Evolutionary conservation across 1,140 invertebrate species (phyloP).

Genomic region (Centruroides sculpturatus): DNA sequence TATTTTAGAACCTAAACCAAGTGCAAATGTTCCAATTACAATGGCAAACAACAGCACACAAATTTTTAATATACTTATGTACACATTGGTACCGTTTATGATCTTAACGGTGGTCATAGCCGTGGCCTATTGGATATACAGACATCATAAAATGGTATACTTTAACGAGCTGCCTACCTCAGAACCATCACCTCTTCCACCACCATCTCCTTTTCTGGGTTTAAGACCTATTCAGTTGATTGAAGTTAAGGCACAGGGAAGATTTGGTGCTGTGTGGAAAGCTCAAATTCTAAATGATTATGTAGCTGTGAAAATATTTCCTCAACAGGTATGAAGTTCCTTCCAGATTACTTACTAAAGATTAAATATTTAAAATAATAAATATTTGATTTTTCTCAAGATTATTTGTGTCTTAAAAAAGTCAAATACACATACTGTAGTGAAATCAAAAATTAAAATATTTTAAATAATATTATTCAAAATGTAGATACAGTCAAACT

Average conservation of each 20-base stretch:
- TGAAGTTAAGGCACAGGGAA: constrained; percentile 68
- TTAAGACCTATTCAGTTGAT: constrained; percentile 41
- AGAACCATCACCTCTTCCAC: constrained; percentile 26
- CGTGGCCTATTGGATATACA: constrained; percentile 40
- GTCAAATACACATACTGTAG: too few species aligned
- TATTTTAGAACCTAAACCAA: constrained; percentile 26
- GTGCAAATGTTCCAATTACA: constrained; percentile 6
- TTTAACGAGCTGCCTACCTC: constrained; percentile 39
- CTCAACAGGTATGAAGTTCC: constrained; percentile 36
- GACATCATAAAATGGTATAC: constrained; percentile 37
- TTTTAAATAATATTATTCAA: too few species aligned
- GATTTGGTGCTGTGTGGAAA: constrained; percentile 92
- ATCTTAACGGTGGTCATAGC: constrained; percentile 32
- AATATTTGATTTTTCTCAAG: too few species aligned
- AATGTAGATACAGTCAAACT: too few species aligned
- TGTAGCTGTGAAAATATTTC: constrained; percentile 63
- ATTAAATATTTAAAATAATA: too few species aligned
- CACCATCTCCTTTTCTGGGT: constrained; percentile 26
- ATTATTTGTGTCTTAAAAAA: too few species aligned
- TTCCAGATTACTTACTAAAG: too few species aligned
- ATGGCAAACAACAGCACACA: constrained; percentile 5
- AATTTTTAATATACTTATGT: constrained; percentile 32
- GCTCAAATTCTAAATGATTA: constrained; percentile 47
- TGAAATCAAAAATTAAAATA: too few species aligned
- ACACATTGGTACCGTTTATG: constrained; percentile 34